Conservation (phyloP, 2,113 vertebrate species). For the Emydura subglobosa region DNA sequence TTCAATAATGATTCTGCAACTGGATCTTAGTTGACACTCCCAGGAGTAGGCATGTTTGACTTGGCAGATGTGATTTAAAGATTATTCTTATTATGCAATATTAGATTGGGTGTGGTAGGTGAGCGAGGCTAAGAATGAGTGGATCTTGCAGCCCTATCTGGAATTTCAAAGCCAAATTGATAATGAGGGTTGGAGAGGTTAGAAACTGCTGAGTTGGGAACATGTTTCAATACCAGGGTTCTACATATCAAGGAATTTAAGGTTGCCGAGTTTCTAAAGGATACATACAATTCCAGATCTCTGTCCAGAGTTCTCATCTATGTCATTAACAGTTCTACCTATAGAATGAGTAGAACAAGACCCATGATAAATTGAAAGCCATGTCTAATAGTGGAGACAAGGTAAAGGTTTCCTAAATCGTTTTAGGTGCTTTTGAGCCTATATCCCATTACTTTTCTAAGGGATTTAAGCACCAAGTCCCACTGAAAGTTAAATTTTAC, state of each 20-base stretch:
- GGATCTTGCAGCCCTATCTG: neutral
- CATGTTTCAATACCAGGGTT: neutral
- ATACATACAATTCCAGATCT: neutral
- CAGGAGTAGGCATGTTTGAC: neutral
- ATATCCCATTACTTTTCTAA: neutral
- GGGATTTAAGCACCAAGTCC: neutral
- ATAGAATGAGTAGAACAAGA: fast-evolving
- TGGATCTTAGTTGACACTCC: neutral
- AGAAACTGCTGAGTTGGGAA: neutral
- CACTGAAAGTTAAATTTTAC: neutral
- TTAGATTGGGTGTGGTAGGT: neutral
- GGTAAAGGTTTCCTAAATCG: neutral
- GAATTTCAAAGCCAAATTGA: fast-evolving
- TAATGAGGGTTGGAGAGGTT: neutral
- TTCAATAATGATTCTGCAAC: neutral
- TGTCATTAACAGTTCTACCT: fast-evolving
- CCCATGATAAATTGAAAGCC: neutral
- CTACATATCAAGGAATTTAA: neutral
- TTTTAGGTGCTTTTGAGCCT: neutral
- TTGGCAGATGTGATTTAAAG: neutral
- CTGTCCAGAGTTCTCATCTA: neutral
- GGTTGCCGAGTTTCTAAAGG: neutral
- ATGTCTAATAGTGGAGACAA: neutral
- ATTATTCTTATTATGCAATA: neutral
- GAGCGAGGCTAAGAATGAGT: neutral